These are phyloP conservation scores for Diplodus puntazzo DNA, from an alignment of 2,797 vertebrate species.

Conservation along the genomic window DNA sequence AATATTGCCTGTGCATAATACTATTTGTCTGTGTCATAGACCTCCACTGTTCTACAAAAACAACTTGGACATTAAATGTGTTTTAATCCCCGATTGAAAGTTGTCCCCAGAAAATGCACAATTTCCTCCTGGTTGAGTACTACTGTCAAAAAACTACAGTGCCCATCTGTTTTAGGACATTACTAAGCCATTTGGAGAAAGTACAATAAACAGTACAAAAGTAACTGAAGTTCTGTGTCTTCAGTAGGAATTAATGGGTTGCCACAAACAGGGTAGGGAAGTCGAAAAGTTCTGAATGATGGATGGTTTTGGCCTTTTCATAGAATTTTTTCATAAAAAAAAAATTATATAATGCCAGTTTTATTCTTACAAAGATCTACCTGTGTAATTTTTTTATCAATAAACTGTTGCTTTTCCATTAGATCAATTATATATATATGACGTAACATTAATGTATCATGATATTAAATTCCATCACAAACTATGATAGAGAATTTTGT, in stretches of 20 bases:
- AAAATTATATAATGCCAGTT: neutral
- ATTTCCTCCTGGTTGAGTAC: neutral
- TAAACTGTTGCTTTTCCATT: neutral
- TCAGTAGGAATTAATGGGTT: neutral
- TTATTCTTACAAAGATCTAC: neutral
- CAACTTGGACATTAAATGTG: neutral
- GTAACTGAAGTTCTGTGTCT: neutral
- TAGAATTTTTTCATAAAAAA: neutral
- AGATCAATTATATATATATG: neutral
- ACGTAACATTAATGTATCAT: neutral
- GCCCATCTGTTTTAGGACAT: neutral
- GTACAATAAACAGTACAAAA: neutral
- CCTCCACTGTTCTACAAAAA: neutral
- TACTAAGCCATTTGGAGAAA: neutral
- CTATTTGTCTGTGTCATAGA: neutral
- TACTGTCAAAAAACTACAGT: constrained; percentile 15
- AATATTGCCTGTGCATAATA: neutral
- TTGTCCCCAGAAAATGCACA: neutral
- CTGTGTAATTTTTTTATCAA: neutral
- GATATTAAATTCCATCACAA: neutral
- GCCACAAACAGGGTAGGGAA: neutral
- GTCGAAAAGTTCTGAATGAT: neutral
- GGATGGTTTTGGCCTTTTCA: neutral
- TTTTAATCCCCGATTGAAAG: too few species aligned
- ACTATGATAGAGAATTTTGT: neutral